Evolutionary conservation across 1,140 invertebrate species (phyloP).

Genomic region (Ctenoplectra terminalis): DNA sequence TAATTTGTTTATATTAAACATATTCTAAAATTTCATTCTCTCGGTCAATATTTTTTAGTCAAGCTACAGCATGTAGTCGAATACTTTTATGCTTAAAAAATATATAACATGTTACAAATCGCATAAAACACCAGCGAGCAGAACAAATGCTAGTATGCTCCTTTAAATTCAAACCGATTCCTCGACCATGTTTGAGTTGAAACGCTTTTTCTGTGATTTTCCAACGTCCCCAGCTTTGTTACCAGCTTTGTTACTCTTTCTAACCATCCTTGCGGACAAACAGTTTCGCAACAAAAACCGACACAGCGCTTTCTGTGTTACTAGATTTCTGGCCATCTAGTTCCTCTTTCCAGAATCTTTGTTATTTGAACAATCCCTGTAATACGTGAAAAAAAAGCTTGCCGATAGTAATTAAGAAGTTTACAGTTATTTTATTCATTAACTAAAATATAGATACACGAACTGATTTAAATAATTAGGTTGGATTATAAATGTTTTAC

Average conservation of each 20-base stretch:
- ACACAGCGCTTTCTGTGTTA: neutral
- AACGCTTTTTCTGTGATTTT: slow-evolving; percentile 34
- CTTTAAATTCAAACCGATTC: slow-evolving; percentile 40
- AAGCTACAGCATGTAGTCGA: neutral
- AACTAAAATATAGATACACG: too few species aligned
- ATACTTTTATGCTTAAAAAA: slow-evolving; percentile 5
- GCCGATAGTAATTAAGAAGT: too few species aligned
- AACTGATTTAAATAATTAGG: too few species aligned
- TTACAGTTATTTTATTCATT: too few species aligned
- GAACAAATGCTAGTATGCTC: slow-evolving; percentile 14
- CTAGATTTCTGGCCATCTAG: neutral
- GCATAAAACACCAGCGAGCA: neutral
- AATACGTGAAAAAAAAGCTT: neutral
- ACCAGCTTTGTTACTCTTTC: neutral
- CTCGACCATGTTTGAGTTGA: neutral
- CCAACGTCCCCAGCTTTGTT: neutral
- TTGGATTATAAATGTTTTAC: too few species aligned
- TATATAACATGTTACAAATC: slow-evolving; percentile 19
- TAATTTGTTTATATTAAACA: neutral
- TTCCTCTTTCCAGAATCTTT: neutral
- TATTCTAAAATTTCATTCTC: neutral
- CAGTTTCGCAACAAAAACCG: slow-evolving; percentile 2
- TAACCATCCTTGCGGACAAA: slow-evolving; percentile 13
- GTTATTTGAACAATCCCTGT: neutral
- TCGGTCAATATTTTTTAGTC: neutral